Base-by-base conservation (phyloP, 2,113 vertebrate genomes). In the Gymnorhina tibicen region DNA sequence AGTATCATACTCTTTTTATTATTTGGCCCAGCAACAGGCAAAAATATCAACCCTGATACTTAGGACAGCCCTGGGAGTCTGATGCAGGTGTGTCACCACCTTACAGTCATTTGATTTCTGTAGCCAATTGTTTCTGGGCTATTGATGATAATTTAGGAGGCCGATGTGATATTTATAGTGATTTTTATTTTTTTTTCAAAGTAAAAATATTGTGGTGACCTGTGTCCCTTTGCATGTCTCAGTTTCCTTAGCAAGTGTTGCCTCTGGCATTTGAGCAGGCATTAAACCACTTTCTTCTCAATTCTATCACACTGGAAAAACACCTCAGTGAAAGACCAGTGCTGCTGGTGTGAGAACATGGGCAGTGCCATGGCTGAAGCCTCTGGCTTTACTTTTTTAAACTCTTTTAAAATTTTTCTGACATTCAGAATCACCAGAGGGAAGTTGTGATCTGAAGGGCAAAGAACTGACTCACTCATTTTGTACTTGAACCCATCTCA, bases 1-100 rank as follows among this genome's bases (percentile, higher is more conserved):
- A 62, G 32, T 52, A 0, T 39, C 56, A n/a, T n/a, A n/a, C 72
- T 39, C 37, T 83, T 73, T 33, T 42, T 59, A 1, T 80, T 53
- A n/a, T 23, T 28, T 53, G 42, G 44, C 21, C 6, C 15, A 28
- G 33, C 19, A 87, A 19, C 7, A 13, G 24, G n/a, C 0, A 6
- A 46, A 53, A 87, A 27, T 33, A 24, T 18, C 14, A 67, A 70
- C 33, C 33, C 50, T 75, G 39, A 2, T 8, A 2, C 30, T 52
- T 0, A 1, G 3, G 37, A n/a, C 76, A n/a, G 1, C 0, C 58
- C 17, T 26, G 39, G 42, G 35, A 33, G 28, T 8, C 23, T 11
- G 30, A 7, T 11, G 47, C 27, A 72, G 77, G 28, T 10, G 56
- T 52, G 46, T 32, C 13, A 30, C 35, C 33, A 37, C 4, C 27